These are phyloP conservation scores for Drosophila siamana DNA, from an alignment of 2,888 invertebrate species.

Conservation along the genomic window DNA sequence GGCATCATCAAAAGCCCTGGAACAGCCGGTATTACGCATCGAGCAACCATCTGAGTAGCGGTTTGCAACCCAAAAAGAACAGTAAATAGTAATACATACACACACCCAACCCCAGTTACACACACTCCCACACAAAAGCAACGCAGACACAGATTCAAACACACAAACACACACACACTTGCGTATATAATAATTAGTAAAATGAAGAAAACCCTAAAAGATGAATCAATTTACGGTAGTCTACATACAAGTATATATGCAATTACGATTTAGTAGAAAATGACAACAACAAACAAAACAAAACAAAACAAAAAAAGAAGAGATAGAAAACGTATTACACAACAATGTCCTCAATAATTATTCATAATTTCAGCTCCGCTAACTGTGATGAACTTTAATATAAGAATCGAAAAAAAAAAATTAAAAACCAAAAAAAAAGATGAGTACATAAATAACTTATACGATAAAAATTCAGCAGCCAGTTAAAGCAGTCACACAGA, in stretches of 20 bases:
- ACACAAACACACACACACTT: slow-evolving; percentile 53
- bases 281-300: slow-evolving; percentile 55
- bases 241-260: slow-evolving; percentile 76
- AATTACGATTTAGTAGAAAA: slow-evolving; percentile 82
- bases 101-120: slow-evolving; percentile 32
- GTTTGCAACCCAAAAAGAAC: slow-evolving; percentile 31
- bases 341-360: slow-evolving; percentile 83
- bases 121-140: slow-evolving; percentile 40
- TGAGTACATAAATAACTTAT: slow-evolving; percentile 71
- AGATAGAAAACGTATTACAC: slow-evolving; percentile 70
- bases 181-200: slow-evolving; percentile 78
- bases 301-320: slow-evolving; percentile 48
- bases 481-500: slow-evolving; percentile 67
- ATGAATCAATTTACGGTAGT: slow-evolving; percentile 83
- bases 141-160: slow-evolving; percentile 40
- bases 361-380: slow-evolving; percentile 86
- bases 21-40: slow-evolving; percentile 45
- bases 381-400: slow-evolving; percentile 86
- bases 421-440: slow-evolving; percentile 56
- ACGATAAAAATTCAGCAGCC: slow-evolving; percentile 67
- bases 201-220: slow-evolving; percentile 51
- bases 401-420: slow-evolving; percentile 83
- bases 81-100: slow-evolving; percentile 47
- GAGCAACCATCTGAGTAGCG: slow-evolving; percentile 65
- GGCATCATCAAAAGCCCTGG: slow-evolving; percentile 53